Conservation (phyloP, 2,113 vertebrate genomes). For the Austrofundulus limnaeus region DNA sequence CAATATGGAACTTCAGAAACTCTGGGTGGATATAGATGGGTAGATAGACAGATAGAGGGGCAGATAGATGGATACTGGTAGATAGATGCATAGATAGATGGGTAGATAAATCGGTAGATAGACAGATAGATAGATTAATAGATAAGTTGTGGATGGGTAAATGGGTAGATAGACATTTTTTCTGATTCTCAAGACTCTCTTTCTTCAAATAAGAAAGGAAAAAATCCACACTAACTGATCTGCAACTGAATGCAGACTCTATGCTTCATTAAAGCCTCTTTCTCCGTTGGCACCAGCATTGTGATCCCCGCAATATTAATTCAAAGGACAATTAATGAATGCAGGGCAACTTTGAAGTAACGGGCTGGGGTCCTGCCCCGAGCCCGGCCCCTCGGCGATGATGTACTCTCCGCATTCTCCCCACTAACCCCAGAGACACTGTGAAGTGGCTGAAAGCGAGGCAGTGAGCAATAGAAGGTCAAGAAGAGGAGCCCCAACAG, state of each 20-base stretch:
- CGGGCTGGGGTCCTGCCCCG: constrained; percentile 90
- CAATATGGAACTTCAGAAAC: background rate
- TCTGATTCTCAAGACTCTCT: constrained; percentile 46
- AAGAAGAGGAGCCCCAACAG: constrained; percentile 94
- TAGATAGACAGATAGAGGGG: constrained; percentile 27
- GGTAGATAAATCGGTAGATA: too few species aligned
- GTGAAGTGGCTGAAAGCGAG: constrained; percentile 99
- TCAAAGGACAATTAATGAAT: constrained; percentile 99
- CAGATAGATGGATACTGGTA: constrained; percentile 13
- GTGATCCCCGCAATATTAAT: constrained; percentile 99
- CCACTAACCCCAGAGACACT: constrained; percentile 92
- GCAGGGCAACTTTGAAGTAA: constrained; percentile 99
- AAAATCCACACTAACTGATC: constrained; percentile 93
- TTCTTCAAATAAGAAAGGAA: constrained; percentile 66
- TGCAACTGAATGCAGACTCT: constrained; percentile 98
- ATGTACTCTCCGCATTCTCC: constrained; percentile 97
- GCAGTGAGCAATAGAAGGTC: constrained; percentile 97
- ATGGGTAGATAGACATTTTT: constrained; percentile 20
- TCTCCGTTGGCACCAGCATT: constrained; percentile 98
- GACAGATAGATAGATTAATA: too few species aligned
- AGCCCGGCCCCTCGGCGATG: constrained; percentile 93
- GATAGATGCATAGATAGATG: too few species aligned
- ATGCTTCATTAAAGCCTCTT: constrained; percentile 99
- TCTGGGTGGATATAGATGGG: constrained; percentile 19
- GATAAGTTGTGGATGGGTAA: too few species aligned